Percentiles rank a stretch among this genome's conserved stretches.
These are phyloP conservation scores for Willowsia nigromaculata DNA, from an alignment of 2,888 invertebrate genomes.

Conservation along the genomic window DNA sequence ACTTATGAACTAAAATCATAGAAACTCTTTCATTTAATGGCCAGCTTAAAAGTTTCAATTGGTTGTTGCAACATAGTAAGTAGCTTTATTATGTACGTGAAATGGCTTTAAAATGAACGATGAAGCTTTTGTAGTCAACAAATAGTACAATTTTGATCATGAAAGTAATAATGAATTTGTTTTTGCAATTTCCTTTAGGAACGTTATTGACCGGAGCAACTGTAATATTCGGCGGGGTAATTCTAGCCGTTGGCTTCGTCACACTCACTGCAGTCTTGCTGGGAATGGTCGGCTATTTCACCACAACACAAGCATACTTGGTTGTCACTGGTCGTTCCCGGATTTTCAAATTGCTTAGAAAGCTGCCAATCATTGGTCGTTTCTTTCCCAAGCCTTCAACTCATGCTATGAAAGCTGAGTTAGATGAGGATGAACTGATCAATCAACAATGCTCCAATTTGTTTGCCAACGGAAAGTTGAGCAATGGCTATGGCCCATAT, in stretches of 20 bases:
- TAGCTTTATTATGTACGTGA: too few species aligned
- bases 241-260: constrained; percentile 62
- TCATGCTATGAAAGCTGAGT: neutral
- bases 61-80: too few species aligned
- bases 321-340: constrained; percentile 60
- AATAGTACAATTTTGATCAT: neutral
- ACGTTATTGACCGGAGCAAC: constrained; percentile 73
- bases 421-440: neutral
- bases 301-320: constrained; percentile 65
- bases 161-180: neutral
- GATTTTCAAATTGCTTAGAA: constrained; percentile 48
- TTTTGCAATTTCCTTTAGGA: too few species aligned
- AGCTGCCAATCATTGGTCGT: constrained; percentile 59
- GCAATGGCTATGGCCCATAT: constrained; percentile 50
- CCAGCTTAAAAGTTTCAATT: too few species aligned
- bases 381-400: constrained; percentile 15
- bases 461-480: constrained; percentile 23
- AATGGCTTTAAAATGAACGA: too few species aligned
- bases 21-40: too few species aligned
- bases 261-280: constrained; percentile 60
- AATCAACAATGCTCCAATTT: neutral
- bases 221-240: constrained; percentile 71
- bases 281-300: constrained; percentile 70
- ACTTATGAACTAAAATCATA: too few species aligned
- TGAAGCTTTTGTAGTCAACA: neutral